Evolutionary conservation across 2,888 invertebrate genomes (phyloP), one percentile per base, ranked within the genome.

Genomic region (Candidula unifasciata): DNA sequence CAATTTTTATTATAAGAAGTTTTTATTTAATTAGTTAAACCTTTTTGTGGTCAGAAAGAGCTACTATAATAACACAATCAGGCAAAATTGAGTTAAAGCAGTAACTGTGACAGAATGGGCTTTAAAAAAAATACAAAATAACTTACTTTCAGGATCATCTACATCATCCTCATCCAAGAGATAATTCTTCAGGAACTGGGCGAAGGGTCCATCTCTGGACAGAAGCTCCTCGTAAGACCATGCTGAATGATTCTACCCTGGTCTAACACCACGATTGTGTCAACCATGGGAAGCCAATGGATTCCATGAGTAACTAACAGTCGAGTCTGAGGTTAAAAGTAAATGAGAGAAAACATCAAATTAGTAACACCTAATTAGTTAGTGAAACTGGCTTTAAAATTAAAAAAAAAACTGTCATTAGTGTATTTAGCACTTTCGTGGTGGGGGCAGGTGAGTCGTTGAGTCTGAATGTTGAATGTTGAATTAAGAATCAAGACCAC

Each of bases 301-400:
- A 99, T 96, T 89, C 97, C 97, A 94, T 99, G 99, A 0, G 99
- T 99, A 44, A 99, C 99, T 91, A 99, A 95, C 74, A 99, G 94
- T 86, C 99, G 95, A 0, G 99, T 98, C 95, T 95, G 87, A 8
- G 44, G 13, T 44, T 27, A 37, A 81, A 37, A 74, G 33, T 24
- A 52, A 37, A 27, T 27, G 10, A 66, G 76, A 27, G 18, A 37
- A 37, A 37, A 73, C 21, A 37, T 24, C 16, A 35, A 73, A 60
- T n/a, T 60, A 60, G 5, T 24, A n/a, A 60, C 60, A 60, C 0
- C 18, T 54, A 10, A 54, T 18, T 18, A 54, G 8, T 54, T 54
- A 18, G 18, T n/a, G n/a, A n/a, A n/a, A n/a, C n/a, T n/a, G n/a
- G n/a, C n/a, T n/a, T n/a, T n/a, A n/a, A n/a, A n/a, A n/a, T n/a